Percentiles rank a stretch among this genome's conserved stretches.
These are phyloP conservation scores for Heterodera schachtii DNA, from an alignment of 1,140 invertebrate genomes.

Conservation along the genomic window DNA sequence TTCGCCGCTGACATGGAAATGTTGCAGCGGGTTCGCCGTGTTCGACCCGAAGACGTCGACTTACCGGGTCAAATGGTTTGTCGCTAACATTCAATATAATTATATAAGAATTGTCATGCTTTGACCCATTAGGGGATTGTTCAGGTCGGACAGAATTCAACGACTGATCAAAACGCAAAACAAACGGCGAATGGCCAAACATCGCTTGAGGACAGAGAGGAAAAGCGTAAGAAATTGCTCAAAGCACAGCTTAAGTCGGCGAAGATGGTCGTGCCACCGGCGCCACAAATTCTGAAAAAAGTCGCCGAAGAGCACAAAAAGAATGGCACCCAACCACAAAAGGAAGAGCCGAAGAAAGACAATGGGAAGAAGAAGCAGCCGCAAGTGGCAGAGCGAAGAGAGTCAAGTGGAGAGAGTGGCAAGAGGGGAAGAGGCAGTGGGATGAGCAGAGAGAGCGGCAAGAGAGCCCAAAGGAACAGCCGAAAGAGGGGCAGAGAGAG, in stretches of 20 bases:
- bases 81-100: too few species aligned
- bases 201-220: constrained; percentile 24
- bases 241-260: constrained; percentile 43
- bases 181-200: not conserved
- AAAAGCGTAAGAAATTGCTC: constrained; percentile 45
- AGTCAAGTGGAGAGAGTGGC: not conserved
- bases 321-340: constrained; percentile 9
- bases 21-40: constrained; percentile 43
- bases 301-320: constrained; percentile 26
- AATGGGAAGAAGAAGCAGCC: not conserved
- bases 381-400: not conserved
- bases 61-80: constrained; percentile 26
- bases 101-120: too few species aligned
- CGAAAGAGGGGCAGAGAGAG: constrained; percentile 4
- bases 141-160: constrained; percentile 7
- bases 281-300: constrained; percentile 4
- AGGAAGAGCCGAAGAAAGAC: constrained; percentile 12
- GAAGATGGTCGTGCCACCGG: constrained; percentile 30
- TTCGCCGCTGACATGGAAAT: constrained; percentile 46
- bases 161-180: constrained; percentile 7
- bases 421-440: not conserved
- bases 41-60: constrained; percentile 51
- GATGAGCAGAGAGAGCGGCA: not conserved
- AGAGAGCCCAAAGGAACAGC: not conserved
- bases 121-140: not conserved